Evolutionary conservation across 2,113 vertebrate species (phyloP).

Genomic region (Climacteris rufus): DNA sequence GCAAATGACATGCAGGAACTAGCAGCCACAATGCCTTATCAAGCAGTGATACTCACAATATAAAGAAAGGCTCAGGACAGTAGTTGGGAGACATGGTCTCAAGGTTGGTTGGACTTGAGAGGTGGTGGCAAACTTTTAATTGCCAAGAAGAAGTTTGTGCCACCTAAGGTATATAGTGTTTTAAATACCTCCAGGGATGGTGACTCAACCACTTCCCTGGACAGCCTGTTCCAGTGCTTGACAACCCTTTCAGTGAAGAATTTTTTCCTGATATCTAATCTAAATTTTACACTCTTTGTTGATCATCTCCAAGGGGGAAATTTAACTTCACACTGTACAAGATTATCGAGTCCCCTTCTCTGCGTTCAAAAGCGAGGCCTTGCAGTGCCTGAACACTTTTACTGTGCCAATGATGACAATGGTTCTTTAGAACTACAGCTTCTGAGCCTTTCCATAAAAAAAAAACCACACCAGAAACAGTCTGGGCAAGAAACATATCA

Average conservation of each 20-base stretch:
- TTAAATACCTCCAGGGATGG: not conserved
- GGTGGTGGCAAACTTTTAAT: not conserved
- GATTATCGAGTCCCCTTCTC: not conserved
- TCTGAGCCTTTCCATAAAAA: not conserved
- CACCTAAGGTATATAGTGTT: not conserved
- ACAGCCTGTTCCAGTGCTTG: not conserved
- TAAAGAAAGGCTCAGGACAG: not conserved
- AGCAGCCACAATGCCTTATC: not conserved
- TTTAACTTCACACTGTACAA: not conserved
- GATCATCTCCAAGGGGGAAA: not conserved
- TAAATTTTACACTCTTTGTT: not conserved
- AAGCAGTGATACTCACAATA: not conserved
- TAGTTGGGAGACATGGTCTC: not conserved
- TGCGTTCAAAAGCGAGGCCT: not conserved
- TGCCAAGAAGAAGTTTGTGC: not conserved
- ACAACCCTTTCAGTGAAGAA: not conserved
- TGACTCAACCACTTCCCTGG: not conserved
- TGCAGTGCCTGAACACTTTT: not conserved
- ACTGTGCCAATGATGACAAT: not conserved
- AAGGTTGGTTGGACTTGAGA: not conserved
- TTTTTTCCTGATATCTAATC: not conserved
- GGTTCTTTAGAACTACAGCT: not conserved
- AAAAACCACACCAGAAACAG: not conserved
- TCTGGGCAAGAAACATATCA: not conserved
- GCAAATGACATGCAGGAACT: not conserved